Conservation (phyloP, 2,113 vertebrate genomes). For the Saccopteryx bilineata region DNA sequence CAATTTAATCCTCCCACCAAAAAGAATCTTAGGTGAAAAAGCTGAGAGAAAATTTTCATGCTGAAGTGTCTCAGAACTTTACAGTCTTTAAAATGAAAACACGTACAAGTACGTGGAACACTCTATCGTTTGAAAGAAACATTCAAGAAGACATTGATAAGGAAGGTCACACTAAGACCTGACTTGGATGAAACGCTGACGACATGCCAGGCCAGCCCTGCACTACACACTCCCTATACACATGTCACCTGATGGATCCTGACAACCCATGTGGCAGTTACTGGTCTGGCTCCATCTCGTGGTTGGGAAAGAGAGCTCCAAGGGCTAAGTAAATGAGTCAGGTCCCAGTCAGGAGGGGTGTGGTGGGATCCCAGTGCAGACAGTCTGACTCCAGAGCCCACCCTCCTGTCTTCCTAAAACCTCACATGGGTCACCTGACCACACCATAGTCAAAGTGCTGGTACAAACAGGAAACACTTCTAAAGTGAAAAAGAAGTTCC, state of each 20-base stretch:
- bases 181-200: background rate
- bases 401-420: background rate
- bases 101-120: background rate
- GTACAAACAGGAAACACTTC: background rate
- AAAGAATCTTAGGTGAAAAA: background rate
- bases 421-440: background rate
- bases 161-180: background rate
- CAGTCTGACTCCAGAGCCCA: background rate
- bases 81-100: background rate
- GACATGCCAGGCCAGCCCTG: fast-evolving
- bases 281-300: fast-evolving
- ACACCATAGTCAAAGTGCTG: background rate
- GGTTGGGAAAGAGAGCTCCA: background rate
- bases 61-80: fast-evolving
- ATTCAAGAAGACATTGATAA: fast-evolving
- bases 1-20: too few relatives aligned
- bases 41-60: background rate
- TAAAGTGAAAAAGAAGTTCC: background rate
- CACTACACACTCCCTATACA: background rate
- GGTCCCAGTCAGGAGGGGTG: background rate
- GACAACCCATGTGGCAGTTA: background rate
- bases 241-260: background rate
- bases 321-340: background rate
- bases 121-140: background rate
- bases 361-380: background rate